Percentiles rank a stretch among this genome's conserved stretches.
phyloP scores from a whole-genome alignment of 2,888 invertebrate genomes.

The Taphrorychus bicolor region DNA sequence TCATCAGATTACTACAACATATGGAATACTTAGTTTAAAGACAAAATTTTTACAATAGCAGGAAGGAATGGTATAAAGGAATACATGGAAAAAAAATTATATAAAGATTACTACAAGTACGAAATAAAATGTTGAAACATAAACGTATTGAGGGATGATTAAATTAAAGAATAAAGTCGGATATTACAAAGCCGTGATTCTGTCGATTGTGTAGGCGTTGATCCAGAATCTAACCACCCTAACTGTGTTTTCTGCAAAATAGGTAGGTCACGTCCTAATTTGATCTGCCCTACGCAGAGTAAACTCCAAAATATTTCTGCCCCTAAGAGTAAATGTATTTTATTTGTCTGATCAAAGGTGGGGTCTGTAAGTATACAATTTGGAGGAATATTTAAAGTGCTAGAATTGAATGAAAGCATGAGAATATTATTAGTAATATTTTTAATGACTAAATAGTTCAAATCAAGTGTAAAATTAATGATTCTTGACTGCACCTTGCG shows the following conservation, averaged over 20 bases:
- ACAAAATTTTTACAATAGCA: too few relatives aligned
- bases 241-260: slow-evolving; percentile 31
- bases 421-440: slow-evolving; percentile 19
- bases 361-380: slow-evolving; percentile 31
- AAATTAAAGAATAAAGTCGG: too few relatives aligned
- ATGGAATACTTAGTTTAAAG: too few relatives aligned
- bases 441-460: not conserved
- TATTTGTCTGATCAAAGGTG: slow-evolving; percentile 9
- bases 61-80: too few relatives aligned
- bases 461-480: not conserved
- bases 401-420: slow-evolving; percentile 2
- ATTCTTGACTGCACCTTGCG: not conserved
- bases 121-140: too few relatives aligned
- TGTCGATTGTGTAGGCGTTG: not conserved
- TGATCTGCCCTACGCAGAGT: slow-evolving; percentile 20
- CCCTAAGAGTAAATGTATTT: slow-evolving; percentile 20
- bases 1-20: too few relatives aligned
- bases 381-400: slow-evolving; percentile 21
- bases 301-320: slow-evolving; percentile 19
- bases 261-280: slow-evolving; percentile 4
- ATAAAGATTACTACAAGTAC: too few relatives aligned
- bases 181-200: not conserved
- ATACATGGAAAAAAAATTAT: too few relatives aligned
- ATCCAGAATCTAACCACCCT: slow-evolving; percentile 30
- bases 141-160: too few relatives aligned